Evolutionary conservation across 2,888 invertebrate species (phyloP), one percentile per base, ranked within the genome.

Genomic region (Drosophila lutescens): DNA sequence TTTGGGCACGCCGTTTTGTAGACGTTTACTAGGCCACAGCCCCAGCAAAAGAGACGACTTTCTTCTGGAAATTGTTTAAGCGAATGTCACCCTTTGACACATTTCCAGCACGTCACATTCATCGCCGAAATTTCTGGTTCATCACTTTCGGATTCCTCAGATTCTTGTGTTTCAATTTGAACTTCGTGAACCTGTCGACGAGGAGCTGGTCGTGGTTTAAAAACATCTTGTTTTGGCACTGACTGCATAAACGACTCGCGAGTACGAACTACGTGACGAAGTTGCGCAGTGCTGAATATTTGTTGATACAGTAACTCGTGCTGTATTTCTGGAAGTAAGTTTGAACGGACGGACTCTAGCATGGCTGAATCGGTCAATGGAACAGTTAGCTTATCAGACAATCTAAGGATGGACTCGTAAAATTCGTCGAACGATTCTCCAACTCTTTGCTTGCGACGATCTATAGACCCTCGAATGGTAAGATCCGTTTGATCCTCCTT

Each of bases 31-130:
- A 50, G 34, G 1, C 54, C 54, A 46, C 54, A 61, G 15, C 54
- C 46, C 23, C 54, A 54, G 20, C 46, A 61, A 46, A 61, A 54
- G 10, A 54, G 17, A 15, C 38, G 26, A 10, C 50, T 23, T n/a
- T 51, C 43, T 15, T 30, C n/a, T 20, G 15, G 12, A 20, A 51
- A 59, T 17, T 59, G 20, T 41, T 59, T 10, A 34, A 34, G 17
- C 9, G 30, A 9, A 23, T 60, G 53, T 12, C 60, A 53, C n/a
- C 12, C n/a, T 13, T 43, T 26, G 6, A 44, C n/a, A 26, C 53
- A 53, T 17, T 60, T 60, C 53, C 53, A 60, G 10, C 44, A 53
- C 6, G 38, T 26, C 10, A 36, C 26, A 38, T 36, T 38, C 34
- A 46, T 38, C 12, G 53, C 60, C 10, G 30, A 41, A 30, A 59